Percentiles rank a stretch among this genome's conserved stretches.
Evolutionary conservation across 1,140 invertebrate genomes (phyloP).

Genomic region (Eriocheir sinensis): DNA sequence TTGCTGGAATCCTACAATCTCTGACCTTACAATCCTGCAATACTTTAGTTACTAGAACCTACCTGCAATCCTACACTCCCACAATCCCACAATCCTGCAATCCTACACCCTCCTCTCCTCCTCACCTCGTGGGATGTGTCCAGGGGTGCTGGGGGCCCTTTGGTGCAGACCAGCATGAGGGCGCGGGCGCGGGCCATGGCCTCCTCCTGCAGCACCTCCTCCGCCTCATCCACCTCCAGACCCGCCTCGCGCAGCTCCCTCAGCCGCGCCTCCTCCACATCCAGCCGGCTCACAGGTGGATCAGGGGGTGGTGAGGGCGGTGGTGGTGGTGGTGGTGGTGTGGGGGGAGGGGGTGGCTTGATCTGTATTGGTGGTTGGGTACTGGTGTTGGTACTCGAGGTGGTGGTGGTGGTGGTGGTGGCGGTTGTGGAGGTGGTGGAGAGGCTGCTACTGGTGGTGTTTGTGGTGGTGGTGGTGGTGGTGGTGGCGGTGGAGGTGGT

Average conservation of each 20-base stretch:
- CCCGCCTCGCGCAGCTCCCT: slow-evolving; percentile 70
- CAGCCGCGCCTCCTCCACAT: slow-evolving; percentile 62
- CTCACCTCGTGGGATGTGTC: slow-evolving; percentile 70
- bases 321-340: slow-evolving; percentile 60
- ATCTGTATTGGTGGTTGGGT: slow-evolving; percentile 46
- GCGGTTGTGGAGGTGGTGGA: background rate
- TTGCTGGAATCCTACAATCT: too few relatives aligned
- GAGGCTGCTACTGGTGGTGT: background rate
- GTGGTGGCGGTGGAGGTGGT: background rate
- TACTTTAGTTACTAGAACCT: background rate
- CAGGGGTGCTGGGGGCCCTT: slow-evolving; percentile 68
- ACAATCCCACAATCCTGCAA: background rate
- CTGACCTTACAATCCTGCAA: background rate
- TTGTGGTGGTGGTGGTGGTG: background rate
- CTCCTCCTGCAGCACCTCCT: slow-evolving; percentile 74
- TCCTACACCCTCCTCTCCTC: background rate
- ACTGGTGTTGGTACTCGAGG: slow-evolving; percentile 2
- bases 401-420: background rate
- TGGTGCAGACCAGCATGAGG: slow-evolving; percentile 66
- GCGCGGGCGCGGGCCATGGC: slow-evolving; percentile 61
- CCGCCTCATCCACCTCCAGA: slow-evolving; percentile 73
- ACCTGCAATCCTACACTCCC: background rate
- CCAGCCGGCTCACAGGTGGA: slow-evolving; percentile 64
- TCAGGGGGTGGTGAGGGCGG: slow-evolving; percentile 61
- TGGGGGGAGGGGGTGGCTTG: slow-evolving; percentile 49